Base-by-base conservation (phyloP, 2,113 vertebrate species). In the Sturnus vulgaris region DNA sequence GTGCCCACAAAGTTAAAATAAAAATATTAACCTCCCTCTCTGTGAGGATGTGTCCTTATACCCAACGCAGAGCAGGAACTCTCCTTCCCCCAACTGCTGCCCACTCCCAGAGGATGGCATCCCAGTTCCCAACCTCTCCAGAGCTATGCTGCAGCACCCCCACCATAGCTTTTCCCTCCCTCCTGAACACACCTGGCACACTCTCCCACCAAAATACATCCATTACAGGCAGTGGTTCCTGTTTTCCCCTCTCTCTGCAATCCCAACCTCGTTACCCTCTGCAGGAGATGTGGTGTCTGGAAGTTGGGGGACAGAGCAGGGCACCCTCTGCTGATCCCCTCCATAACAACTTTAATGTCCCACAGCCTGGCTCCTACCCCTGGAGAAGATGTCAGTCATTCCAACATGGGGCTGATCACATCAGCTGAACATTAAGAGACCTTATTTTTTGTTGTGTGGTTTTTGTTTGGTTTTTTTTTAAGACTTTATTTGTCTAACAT, bases 401-500 rank as follows among this genome's bases (percentile, higher is more conserved):
- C 65, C 23, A 17, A 47, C 19, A 5, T 0, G 6, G 35, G 47
- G 66, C 63, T 69, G 78, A 72, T 35, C 23, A 40, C 35, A n/a
- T 14, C n/a, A 77, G 44, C 39, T 47, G 31, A 28, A 94, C 30
- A 90, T 19, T 88, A 95, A 88, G 52, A 96, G 47, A 75, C 44
- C 35, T 91, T 73, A 5, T 46, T 47, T 71, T 72, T 44, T 35
- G 15, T n/a, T 19, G 24, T 15, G 20, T 64, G 30, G 7, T 53
- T 59, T 8, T 1, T 66, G 15, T 3, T 30, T 11, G 5, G 5
- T 17, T 24, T 40, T 30, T 61, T 90, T 95, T 97, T 95, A 97
- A 98, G 96, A 97, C 96, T 98, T 98, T 98, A 98, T 98, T 97
- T 77, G 63, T 98, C 97, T 97, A 97, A 98, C 98, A 98, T 98